Percentiles rank a stretch among this genome's conserved stretches.
Evolutionary conservation across 2,797 vertebrate genomes (phyloP).

Genomic region (Anas flavirostris): DNA sequence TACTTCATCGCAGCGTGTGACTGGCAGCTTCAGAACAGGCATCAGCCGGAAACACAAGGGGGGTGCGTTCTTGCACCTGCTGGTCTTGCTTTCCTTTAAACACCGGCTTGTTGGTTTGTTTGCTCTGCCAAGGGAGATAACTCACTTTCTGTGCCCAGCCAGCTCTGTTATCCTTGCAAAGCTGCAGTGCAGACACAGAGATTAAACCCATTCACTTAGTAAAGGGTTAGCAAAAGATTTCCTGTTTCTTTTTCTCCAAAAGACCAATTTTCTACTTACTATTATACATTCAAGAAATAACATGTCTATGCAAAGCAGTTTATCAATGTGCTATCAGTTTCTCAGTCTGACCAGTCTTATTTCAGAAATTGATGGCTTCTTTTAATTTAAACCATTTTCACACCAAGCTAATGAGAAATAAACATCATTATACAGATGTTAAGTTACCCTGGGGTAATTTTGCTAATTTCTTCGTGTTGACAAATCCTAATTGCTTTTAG

Average conservation of each 20-base stretch:
- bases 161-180: background rate
- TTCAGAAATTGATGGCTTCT: background rate
- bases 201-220: background rate
- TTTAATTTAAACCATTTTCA: background rate
- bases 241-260: background rate
- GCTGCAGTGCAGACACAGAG: background rate
- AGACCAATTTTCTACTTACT: background rate
- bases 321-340: background rate
- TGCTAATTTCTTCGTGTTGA: background rate
- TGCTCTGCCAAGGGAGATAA: background rate
- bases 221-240: too few relatives aligned
- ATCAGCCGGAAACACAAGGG: background rate
- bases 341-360: background rate
- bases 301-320: background rate
- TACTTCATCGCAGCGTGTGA: rapidly evolving
- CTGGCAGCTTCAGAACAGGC: background rate
- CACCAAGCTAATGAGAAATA: background rate
- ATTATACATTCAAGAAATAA: background rate
- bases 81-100: background rate
- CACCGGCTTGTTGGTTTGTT: too few relatives aligned
- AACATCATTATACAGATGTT: rapidly evolving
- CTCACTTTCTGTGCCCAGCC: background rate
- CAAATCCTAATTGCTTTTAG: background rate
- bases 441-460: background rate
- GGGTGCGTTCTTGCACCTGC: too few relatives aligned